Conservation (phyloP, 2,888 invertebrate species). For the Andrena flavipes region DNA sequence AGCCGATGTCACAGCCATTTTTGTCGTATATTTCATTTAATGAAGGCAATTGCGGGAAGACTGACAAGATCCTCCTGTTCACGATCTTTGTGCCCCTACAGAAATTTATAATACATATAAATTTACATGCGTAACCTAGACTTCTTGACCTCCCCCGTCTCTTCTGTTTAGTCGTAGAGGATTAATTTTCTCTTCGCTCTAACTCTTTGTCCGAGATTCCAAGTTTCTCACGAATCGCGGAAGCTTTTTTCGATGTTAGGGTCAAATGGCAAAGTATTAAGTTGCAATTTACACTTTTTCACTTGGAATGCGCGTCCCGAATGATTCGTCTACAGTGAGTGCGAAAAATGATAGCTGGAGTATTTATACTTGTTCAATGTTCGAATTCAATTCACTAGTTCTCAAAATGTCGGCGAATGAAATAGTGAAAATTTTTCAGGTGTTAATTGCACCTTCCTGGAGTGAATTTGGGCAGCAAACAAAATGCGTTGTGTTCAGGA, state of each 20-base stretch:
- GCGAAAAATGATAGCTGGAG: no score
- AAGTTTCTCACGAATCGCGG: neutral
- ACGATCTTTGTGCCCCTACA: slow-evolving; percentile 10
- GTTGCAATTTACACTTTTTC: no score
- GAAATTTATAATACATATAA: slow-evolving; percentile 18
- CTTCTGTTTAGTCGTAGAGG: neutral
- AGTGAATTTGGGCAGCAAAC: no score
- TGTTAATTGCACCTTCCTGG: no score
- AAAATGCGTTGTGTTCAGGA: no score
- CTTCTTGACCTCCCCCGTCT: neutral
- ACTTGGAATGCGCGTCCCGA: no score
- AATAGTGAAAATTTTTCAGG: no score
- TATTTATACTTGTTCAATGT: no score
- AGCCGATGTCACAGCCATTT: slow-evolving; percentile 30
- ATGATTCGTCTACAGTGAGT: no score
- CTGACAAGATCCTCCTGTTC: slow-evolving; percentile 33
- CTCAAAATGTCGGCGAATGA: no score
- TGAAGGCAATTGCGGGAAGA: slow-evolving; percentile 39
- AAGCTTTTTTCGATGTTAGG: neutral
- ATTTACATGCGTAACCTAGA: slow-evolving; percentile 14
- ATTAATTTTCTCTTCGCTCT: neutral
- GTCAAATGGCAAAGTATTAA: no score
- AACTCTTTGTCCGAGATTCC: neutral
- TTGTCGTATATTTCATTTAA: slow-evolving; percentile 54
- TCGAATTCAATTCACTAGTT: no score